Evolutionary conservation across 2,888 invertebrate species (phyloP).

Genomic region (Tortricodes alternella): DNA sequence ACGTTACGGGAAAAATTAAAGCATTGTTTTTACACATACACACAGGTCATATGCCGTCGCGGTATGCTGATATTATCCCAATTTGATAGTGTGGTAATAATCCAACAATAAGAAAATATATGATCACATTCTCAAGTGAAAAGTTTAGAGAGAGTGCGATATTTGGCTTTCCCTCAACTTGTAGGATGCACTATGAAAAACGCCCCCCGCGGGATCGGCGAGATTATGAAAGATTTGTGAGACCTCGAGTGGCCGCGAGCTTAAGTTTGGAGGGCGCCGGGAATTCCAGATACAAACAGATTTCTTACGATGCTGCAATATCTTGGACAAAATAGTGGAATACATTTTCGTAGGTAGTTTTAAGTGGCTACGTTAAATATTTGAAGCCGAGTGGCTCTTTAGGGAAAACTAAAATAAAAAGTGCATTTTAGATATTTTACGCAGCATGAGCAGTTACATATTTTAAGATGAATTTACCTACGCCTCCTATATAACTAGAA

Average conservation of each 20-base stretch:
- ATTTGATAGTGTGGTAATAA: neutral
- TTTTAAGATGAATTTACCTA: no score
- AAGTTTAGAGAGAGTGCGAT: constrained; percentile 29
- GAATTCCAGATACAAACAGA: constrained; percentile 80
- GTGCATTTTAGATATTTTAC: no score
- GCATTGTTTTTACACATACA: constrained; percentile 48
- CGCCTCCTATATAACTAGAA: no score
- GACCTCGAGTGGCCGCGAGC: constrained; percentile 72
- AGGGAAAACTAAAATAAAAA: no score
- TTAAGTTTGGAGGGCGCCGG: constrained; percentile 81
- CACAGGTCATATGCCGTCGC: constrained; percentile 29
- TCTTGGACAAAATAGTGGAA: constrained; percentile 25
- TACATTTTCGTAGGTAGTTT: constrained; percentile 13
- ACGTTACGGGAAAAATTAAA: constrained; percentile 69
- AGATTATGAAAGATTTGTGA: constrained; percentile 84
- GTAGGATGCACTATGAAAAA: constrained; percentile 69
- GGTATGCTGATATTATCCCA: neutral
- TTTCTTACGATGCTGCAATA: constrained; percentile 64
- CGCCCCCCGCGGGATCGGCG: constrained; percentile 70
- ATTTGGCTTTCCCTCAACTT: constrained; percentile 43
- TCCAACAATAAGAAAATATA: neutral
- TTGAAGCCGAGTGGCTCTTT: neutral
- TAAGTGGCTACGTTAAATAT: constrained; percentile 6
- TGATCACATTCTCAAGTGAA: constrained; percentile 20
- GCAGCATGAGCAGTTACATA: no score